A percentile compares a stretch with the other conserved stretches of the same genome.
Evolutionary conservation across 2,888 invertebrate genomes (phyloP).

Genomic region (Gryllus longicercus): DNA sequence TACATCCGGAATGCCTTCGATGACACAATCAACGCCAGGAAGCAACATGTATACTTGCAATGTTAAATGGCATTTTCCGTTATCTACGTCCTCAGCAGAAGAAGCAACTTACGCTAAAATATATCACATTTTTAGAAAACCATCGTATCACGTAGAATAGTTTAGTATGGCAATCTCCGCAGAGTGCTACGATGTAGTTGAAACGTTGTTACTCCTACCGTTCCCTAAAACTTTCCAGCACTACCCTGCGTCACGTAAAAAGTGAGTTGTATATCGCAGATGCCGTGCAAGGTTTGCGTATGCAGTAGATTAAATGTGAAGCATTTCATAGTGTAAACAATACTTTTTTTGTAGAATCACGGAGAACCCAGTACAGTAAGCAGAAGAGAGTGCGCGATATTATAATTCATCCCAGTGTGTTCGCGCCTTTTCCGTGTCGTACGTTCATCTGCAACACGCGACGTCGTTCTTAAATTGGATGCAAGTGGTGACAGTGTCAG

Average conservation of each 20-base stretch:
- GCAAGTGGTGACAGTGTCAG: too few relatives aligned
- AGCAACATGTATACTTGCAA: slow-evolving; percentile 1
- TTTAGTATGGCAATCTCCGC: neutral
- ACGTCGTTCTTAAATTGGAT: too few relatives aligned
- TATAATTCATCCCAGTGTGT: neutral
- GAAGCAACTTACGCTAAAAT: neutral
- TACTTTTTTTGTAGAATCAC: too few relatives aligned
- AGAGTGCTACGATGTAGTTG: slow-evolving; percentile 8
- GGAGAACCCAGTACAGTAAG: too few relatives aligned
- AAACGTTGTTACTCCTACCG: neutral
- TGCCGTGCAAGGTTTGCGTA: neutral
- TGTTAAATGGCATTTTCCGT: neutral
- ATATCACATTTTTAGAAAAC: neutral
- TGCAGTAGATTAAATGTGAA: too few relatives aligned
- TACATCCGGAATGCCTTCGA: too few relatives aligned
- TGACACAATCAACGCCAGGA: neutral
- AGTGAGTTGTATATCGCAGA: neutral
- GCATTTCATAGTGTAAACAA: too few relatives aligned
- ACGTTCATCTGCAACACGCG: too few relatives aligned
- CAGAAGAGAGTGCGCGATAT: neutral
- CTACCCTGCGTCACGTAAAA: neutral
- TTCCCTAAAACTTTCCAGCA: slow-evolving; percentile 17
- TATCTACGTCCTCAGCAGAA: neutral
- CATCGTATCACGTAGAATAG: slow-evolving; percentile 3
- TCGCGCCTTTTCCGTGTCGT: neutral